Conservation (phyloP, 2,888 invertebrate genomes). For the Drosophila antonietae region DNA sequence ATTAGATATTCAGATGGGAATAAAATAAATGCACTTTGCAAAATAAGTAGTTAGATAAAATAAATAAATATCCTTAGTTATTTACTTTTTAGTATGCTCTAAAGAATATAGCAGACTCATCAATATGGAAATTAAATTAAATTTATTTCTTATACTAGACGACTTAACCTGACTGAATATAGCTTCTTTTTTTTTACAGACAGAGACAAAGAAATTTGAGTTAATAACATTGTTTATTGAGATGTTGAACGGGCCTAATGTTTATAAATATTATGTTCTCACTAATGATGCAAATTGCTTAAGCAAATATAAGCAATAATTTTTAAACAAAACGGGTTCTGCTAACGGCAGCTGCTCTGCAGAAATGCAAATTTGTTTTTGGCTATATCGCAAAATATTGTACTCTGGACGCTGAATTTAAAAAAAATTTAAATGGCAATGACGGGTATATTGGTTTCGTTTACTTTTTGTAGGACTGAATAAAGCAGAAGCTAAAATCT, state of each 20-base stretch:
- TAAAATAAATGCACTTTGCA: neutral
- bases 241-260: constrained; percentile 33
- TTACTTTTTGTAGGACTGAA: neutral
- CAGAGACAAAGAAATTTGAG: constrained; percentile 10
- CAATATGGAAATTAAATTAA: neutral
- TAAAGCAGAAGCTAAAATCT: neutral
- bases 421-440: neutral
- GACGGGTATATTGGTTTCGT: neutral
- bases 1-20: neutral
- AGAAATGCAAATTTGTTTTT: constrained; percentile 31
- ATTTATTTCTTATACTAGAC: neutral
- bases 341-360: constrained; percentile 17
- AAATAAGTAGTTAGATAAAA: neutral
- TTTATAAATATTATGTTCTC: constrained; percentile 29
- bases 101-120: neutral
- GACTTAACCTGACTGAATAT: neutral
- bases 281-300: constrained; percentile 56
- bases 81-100: neutral
- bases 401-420: neutral
- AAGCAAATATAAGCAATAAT: constrained; percentile 37
- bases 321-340: constrained; percentile 37
- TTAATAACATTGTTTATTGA: constrained; percentile 35
- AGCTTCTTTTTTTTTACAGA: neutral
- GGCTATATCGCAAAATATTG: constrained; percentile 32
- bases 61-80: neutral